A percentile compares a stretch with the other conserved stretches of the same genome.
Evolutionary conservation across 2,113 vertebrate species (phyloP).

Genomic region (Oncorhynchus nerka): DNA sequence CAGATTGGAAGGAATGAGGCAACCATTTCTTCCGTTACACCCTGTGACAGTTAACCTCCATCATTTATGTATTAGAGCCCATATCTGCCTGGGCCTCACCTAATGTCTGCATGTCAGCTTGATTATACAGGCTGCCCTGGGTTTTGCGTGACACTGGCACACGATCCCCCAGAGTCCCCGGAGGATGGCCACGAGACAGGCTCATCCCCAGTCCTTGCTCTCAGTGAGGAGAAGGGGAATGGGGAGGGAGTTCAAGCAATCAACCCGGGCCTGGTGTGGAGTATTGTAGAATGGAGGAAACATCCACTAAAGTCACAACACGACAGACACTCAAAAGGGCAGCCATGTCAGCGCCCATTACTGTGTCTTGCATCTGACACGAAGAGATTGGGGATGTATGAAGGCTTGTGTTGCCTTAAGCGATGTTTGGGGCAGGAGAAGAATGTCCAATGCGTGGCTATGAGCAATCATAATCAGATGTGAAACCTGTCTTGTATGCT

Average conservation of each 20-base stretch:
- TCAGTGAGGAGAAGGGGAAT: slow-evolving; percentile 27
- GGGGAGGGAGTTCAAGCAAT: slow-evolving; percentile 25
- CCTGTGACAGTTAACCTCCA: neutral
- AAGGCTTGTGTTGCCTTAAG: slow-evolving; percentile 64
- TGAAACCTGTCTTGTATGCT: slow-evolving; percentile 74
- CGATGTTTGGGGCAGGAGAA: slow-evolving; percentile 63
- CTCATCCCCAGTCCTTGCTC: neutral
- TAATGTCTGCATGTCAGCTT: slow-evolving; percentile 53
- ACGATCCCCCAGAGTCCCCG: slow-evolving; percentile 44
- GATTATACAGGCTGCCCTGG: slow-evolving; percentile 43
- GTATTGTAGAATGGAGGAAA: slow-evolving; percentile 26
- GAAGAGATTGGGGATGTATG: slow-evolving; percentile 64
- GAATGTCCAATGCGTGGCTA: slow-evolving; percentile 56
- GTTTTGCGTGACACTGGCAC: slow-evolving; percentile 57
- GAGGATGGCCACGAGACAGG: neutral
- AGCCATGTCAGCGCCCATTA: slow-evolving; percentile 66
- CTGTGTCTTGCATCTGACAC: slow-evolving; percentile 61
- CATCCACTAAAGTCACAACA: slow-evolving; percentile 24
- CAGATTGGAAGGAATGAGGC: slow-evolving; percentile 42
- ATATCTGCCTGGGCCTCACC: slow-evolving; percentile 27
- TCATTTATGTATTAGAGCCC: neutral
- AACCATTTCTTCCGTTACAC: slow-evolving; percentile 37
- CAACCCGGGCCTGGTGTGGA: slow-evolving; percentile 43
- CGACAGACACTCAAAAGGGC: slow-evolving; percentile 60
- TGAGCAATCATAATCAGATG: slow-evolving; percentile 70